Base-by-base conservation (phyloP, 2,888 invertebrate genomes). In the Euproctis similis region DNA sequence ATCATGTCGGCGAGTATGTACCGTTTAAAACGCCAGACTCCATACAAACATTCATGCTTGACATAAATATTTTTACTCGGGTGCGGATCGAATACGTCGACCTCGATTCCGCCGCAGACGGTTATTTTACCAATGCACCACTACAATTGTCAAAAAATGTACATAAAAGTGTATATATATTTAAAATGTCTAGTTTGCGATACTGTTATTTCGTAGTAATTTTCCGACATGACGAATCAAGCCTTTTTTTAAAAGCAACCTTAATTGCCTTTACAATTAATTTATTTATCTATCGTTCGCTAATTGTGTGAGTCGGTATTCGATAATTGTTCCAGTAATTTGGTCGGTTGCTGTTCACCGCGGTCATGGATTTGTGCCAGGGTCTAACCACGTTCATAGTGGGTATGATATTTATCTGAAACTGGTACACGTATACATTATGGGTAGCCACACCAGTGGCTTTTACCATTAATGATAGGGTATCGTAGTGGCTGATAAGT, bases 261-360 rank as follows among this genome's bases (percentile, higher is more conserved):
- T 46, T n/a, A n/a, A n/a, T n/a, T 17, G 28, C 13, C 20, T 32
- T 22, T 37, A 38, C 30, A 12, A 34, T 36, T 35, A 31, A 51
- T 43, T 36, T 71, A 59, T 64, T 77, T 78, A 76, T 71, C 66
- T 37, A 52, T 42, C 39, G 41, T 55, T 38, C 50, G 70, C 67
- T 77, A 80, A 78, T 71, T n/a, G 47, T 56, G 34, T 39, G 35
- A 44, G 43, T 41, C 51, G 47, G 55, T 55, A 64, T 57, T 58
- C 49, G 52, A 56, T 77, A 75, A 81, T 78, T 80, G 72, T 61
- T 75, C 60, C 41, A 55, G 47, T 58, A 61, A 59, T 59, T n/a
- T n/a, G n/a, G 76, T 65, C 80, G 77, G 78, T 80, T 78, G 59
- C 45, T 40, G 41, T 46, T 47, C 43, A 52, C 42, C 42, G 36